A percentile compares a stretch with the other conserved stretches of the same genome.
Conservation (phyloP, 2,888 invertebrate species). For the Trachelus iudaicus region DNA sequence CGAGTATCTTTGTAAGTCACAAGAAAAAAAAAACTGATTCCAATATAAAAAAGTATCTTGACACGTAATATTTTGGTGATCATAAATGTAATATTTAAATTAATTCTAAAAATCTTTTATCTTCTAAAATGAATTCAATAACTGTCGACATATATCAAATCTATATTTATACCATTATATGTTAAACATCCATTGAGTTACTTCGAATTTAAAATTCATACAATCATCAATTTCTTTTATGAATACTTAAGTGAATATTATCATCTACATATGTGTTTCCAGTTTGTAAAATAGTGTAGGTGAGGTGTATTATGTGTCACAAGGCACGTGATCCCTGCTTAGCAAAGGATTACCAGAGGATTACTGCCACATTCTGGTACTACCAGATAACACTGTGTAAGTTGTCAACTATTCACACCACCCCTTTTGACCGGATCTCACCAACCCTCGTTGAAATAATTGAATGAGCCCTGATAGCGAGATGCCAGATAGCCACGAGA, state of each 20-base stretch:
- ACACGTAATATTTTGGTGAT: not conserved
- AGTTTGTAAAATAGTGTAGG: constrained; percentile 16
- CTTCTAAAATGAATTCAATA: not conserved
- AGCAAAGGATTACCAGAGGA: constrained; percentile 58
- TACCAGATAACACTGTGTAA: constrained; percentile 63
- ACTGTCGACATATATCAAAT: not conserved
- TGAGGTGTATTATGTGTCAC: constrained; percentile 55
- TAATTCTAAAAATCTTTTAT: not conserved
- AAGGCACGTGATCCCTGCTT: constrained; percentile 54
- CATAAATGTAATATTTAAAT: not conserved
- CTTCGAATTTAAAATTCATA: too few species aligned
- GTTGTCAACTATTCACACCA: constrained; percentile 55
- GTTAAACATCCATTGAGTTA: not conserved
- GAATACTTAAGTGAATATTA: not conserved
- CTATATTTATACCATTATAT: not conserved
- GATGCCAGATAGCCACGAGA: constrained; percentile 48
- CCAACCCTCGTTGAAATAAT: constrained; percentile 23
- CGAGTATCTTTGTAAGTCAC: not conserved
- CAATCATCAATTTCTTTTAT: too few species aligned
- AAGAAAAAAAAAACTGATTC: not conserved
- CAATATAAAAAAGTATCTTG: not conserved
- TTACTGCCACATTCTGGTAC: constrained; percentile 59
- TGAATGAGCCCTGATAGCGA: constrained; percentile 29
- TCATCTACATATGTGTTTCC: not conserved
- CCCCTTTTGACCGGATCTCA: constrained; percentile 15